These are phyloP conservation scores for Tadarida brasiliensis DNA, from an alignment of 2,797 vertebrate species.

Conservation along the genomic window DNA sequence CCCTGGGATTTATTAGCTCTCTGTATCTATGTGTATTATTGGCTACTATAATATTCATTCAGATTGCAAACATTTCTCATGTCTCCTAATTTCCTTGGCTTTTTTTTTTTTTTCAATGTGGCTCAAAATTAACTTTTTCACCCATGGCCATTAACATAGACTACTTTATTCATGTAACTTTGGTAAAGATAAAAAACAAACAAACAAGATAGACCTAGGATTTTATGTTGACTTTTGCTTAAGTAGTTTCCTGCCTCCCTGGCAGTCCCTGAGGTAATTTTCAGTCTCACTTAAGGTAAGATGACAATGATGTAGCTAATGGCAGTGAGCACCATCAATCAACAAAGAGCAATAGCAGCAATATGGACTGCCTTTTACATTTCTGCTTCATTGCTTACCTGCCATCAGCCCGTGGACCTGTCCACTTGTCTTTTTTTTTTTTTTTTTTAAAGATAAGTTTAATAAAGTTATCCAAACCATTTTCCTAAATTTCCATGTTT, in stretches of 20 bases:
- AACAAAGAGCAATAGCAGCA: neutral
- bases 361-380: neutral
- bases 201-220: neutral
- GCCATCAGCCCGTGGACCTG: neutral
- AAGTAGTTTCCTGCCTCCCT: neutral
- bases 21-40: neutral
- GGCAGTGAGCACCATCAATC: neutral
- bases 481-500: neutral
- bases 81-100: neutral
- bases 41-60: neutral
- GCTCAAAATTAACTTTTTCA: neutral
- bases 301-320: neutral
- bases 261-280: neutral
- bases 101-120: neutral
- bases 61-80: neutral
- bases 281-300: neutral
- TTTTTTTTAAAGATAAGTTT: constrained; percentile 16
- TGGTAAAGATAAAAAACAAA: neutral
- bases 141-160: neutral
- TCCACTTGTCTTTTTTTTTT: neutral
- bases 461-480: neutral
- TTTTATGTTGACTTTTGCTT: constrained; percentile 18
- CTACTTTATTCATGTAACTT: neutral
- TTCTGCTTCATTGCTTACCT: neutral
- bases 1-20: constrained; percentile 9